Conservation (phyloP, 2,797 vertebrate species). For the Hydrocynus forskahlii region DNA sequence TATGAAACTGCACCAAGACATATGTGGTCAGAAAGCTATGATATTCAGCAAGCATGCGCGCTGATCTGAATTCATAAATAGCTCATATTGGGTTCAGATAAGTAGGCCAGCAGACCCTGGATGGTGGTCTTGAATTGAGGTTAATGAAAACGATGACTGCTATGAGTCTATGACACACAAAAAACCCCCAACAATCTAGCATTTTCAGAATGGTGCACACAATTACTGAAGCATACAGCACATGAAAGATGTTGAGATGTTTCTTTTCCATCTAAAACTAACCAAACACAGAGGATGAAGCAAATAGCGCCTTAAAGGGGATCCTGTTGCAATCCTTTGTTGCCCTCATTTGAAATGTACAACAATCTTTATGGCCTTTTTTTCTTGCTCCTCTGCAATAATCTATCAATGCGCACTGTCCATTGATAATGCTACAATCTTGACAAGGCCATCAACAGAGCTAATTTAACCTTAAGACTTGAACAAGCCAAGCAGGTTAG, state of each 20-base stretch:
- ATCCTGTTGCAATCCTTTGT: slow-evolving; percentile 27
- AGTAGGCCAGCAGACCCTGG: slow-evolving; percentile 40
- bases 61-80: slow-evolving; percentile 30
- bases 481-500: slow-evolving; percentile 28
- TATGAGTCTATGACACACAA: neutral
- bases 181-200: slow-evolving; percentile 13
- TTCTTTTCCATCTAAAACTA: slow-evolving; percentile 17
- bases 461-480: slow-evolving; percentile 52
- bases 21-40: neutral
- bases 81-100: slow-evolving; percentile 32
- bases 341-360: slow-evolving; percentile 41
- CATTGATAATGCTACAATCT: slow-evolving; percentile 64
- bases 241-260: slow-evolving; percentile 49
- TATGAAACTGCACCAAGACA: slow-evolving; percentile 8
- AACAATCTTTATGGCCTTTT: slow-evolving; percentile 64
- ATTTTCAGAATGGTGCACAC: slow-evolving; percentile 60
- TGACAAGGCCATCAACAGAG: slow-evolving; percentile 57
- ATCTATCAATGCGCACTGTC: slow-evolving; percentile 63
- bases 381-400: slow-evolving; percentile 73
- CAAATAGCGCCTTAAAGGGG: slow-evolving; percentile 29
- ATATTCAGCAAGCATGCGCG: slow-evolving; percentile 9
- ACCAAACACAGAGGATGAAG: slow-evolving; percentile 13
- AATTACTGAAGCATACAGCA: slow-evolving; percentile 51
- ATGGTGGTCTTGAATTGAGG: slow-evolving; percentile 34
- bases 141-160: slow-evolving; percentile 24